Conservation (phyloP, 2,797 vertebrate genomes). For the Onychomys arenicola region DNA sequence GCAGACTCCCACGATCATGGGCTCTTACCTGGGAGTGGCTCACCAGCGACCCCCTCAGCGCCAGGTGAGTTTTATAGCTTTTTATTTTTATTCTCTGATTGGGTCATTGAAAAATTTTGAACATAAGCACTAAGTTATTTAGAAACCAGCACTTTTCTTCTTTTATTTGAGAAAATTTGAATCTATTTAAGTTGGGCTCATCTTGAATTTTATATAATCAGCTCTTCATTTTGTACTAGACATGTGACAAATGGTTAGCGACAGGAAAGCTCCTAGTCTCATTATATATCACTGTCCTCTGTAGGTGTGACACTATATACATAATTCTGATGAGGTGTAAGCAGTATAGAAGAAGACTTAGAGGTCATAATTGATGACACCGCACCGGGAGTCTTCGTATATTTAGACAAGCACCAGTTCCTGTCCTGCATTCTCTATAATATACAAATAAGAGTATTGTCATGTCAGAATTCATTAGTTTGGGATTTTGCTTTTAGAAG, state of each 20-base stretch:
- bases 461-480: neutral
- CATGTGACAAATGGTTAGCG: neutral
- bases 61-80: conserved; percentile 89
- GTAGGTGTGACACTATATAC: neutral
- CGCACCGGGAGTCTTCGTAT: neutral
- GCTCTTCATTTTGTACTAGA: conserved; percentile 7
- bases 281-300: neutral
- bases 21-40: conserved; percentile 95
- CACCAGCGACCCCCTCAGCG: conserved; percentile 98
- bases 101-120: neutral
- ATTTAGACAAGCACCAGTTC: neutral
- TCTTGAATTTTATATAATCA: conserved; percentile 22
- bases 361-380: conserved; percentile 20
- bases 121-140: conserved; percentile 1
- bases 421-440: neutral
- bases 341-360: neutral
- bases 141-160: neutral
- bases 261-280: neutral
- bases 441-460: neutral
- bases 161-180: conserved; percentile 50
- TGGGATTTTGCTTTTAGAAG: neutral
- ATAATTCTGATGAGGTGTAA: neutral
- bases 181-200: conserved; percentile 47
- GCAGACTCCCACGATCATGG: conserved; percentile 93
- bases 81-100: neutral